Conservation (phyloP, 2,888 invertebrate species). For the Xylocampa areola region DNA sequence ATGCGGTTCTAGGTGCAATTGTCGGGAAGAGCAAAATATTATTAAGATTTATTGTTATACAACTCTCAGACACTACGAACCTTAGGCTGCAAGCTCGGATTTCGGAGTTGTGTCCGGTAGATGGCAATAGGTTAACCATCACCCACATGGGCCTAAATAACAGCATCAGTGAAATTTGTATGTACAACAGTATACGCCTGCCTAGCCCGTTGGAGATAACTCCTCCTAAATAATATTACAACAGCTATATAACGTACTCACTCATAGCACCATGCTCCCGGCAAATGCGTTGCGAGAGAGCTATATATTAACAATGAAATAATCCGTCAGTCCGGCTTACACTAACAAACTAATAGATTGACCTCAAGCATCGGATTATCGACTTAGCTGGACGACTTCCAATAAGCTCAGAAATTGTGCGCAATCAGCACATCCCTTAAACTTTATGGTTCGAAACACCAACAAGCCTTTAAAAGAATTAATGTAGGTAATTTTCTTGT, state of each 20-base stretch:
- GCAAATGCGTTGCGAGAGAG: conserved; percentile 13
- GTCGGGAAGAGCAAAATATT: too few relatives aligned
- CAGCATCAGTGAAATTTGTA: too few relatives aligned
- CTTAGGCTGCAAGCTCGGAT: too few relatives aligned
- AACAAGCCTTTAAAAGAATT: conserved; percentile 7
- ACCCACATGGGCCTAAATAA: too few relatives aligned
- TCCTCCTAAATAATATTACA: too few relatives aligned
- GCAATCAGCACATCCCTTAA: conserved; percentile 22
- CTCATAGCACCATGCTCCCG: neutral
- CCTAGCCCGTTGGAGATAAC: too few relatives aligned
- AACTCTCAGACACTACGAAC: too few relatives aligned
- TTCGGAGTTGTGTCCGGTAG: too few relatives aligned
- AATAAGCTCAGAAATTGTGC: conserved; percentile 21
- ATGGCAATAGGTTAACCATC: too few relatives aligned
- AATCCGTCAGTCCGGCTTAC: conserved; percentile 46
- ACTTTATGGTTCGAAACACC: conserved; percentile 8
- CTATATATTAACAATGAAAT: conserved; percentile 36
- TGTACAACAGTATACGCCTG: too few relatives aligned
- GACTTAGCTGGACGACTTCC: conserved; percentile 14
- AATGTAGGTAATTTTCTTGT: conserved; percentile 9
- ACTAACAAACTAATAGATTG: conserved; percentile 61
- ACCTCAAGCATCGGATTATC: conserved; percentile 41
- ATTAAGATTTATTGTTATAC: too few relatives aligned
- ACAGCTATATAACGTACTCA: neutral
- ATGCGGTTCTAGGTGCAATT: too few relatives aligned